Evolutionary conservation across 2,113 vertebrate species (phyloP).

Genomic region (Phyllostomus hastatus): DNA sequence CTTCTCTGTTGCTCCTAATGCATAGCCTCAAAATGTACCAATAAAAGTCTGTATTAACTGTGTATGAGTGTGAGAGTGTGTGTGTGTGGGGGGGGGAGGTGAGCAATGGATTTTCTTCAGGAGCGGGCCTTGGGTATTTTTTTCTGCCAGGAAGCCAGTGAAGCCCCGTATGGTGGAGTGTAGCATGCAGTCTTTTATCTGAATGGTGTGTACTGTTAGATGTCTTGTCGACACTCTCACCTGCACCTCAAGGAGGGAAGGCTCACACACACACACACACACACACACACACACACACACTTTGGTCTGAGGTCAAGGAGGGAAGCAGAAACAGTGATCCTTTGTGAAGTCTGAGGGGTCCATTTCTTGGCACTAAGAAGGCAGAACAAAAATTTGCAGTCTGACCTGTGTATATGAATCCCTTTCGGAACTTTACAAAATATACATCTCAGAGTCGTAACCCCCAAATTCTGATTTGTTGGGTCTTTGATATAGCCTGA

Average conservation of each 20-base stretch:
- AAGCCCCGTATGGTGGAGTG: neutral
- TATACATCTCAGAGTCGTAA: neutral
- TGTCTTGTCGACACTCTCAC: neutral
- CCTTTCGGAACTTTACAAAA: neutral
- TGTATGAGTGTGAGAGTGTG: neutral
- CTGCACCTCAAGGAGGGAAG: neutral
- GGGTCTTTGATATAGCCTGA: neutral
- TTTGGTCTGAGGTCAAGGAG: neutral
- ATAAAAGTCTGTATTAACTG: neutral
- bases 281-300: neutral
- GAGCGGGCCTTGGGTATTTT: neutral
- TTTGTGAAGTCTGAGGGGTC: neutral
- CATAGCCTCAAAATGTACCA: neutral
- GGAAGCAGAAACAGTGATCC: neutral
- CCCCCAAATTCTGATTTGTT: neutral
- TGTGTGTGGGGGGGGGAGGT: neutral
- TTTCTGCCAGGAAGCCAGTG: neutral
- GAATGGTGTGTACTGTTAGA: neutral
- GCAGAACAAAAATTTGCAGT: neutral
- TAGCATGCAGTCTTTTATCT: neutral
- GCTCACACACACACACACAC: neutral
- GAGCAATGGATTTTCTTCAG: neutral
- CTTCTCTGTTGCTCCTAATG: neutral
- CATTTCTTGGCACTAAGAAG: neutral
- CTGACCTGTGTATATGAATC: neutral